Evolutionary conservation across 2,888 invertebrate species (phyloP).

Genomic region (Hermodice carunculata): DNA sequence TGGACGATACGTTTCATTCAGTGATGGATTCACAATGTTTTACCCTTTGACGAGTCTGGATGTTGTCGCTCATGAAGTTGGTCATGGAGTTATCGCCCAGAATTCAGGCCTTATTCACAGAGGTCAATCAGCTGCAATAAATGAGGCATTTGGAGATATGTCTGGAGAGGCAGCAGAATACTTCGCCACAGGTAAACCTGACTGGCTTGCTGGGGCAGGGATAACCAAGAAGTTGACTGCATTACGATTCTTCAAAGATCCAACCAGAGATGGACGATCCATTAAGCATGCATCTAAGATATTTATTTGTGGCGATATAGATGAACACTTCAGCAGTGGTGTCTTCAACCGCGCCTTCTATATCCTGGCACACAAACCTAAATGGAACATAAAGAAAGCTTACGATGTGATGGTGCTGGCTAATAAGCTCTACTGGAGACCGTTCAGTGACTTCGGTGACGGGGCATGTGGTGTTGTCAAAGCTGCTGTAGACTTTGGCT

Average conservation of each 20-base stretch:
- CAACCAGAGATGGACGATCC: constrained; percentile 43
- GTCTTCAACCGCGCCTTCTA: constrained; percentile 47
- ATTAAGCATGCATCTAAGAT: constrained; percentile 36
- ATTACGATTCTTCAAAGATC: constrained; percentile 46
- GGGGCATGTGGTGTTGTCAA: constrained; percentile 48
- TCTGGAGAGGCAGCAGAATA: constrained; percentile 31
- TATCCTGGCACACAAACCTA: constrained; percentile 35
- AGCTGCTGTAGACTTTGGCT: constrained; percentile 46
- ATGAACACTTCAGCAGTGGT: constrained; percentile 48
- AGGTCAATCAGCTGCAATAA: constrained; percentile 47
- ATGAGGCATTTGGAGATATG: constrained; percentile 53
- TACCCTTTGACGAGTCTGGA: constrained; percentile 46
- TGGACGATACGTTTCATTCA: constrained; percentile 43
- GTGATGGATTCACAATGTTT: constrained; percentile 38
- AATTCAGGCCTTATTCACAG: constrained; percentile 44
- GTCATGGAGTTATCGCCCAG: constrained; percentile 46
- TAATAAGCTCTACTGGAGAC: constrained; percentile 47
- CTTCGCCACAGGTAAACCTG: constrained; percentile 26
- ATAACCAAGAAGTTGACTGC: constrained; percentile 23
- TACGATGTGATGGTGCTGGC: constrained; percentile 45
- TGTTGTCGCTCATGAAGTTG: constrained; percentile 49
- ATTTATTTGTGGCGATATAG: constrained; percentile 32
- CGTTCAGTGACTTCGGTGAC: constrained; percentile 34
- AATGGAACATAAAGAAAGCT: constrained; percentile 36
- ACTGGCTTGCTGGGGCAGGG: constrained; percentile 35